phyloP scores from a whole-genome alignment of 2,888 invertebrate genomes.

The Dione juno region DNA sequence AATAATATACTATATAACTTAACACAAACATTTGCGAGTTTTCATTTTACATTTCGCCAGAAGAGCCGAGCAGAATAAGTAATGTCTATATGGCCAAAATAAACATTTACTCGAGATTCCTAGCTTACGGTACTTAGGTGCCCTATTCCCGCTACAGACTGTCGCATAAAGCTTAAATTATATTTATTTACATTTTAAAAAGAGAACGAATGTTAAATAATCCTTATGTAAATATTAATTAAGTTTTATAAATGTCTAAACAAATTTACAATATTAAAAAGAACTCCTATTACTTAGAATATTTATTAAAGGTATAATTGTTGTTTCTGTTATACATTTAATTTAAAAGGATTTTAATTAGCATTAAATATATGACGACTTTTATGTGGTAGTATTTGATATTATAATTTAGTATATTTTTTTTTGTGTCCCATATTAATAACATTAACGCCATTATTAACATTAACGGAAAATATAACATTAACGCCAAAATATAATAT shows the following conservation, averaged over 20 bases:
- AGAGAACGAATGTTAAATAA: slow-evolving; percentile 9
- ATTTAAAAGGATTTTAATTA: neutral
- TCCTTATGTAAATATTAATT: neutral
- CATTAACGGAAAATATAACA: too few species aligned
- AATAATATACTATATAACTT: neutral
- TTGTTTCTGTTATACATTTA: neutral
- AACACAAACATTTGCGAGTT: neutral
- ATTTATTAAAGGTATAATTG: neutral
- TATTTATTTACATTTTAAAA: slow-evolving; percentile 6
- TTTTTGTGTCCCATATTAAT: too few species aligned
- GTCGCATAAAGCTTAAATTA: neutral
- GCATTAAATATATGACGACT: neutral
- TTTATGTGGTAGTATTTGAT: neutral
- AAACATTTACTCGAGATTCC: slow-evolving; percentile 26
- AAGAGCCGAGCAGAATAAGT: neutral
- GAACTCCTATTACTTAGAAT: neutral
- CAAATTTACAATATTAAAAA: slow-evolving; percentile 1
- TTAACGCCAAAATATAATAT: too few species aligned
- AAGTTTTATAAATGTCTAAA: neutral
- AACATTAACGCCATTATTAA: too few species aligned
- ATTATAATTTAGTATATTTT: neutral
- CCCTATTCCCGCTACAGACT: slow-evolving; percentile 7
- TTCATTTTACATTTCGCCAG: slow-evolving; percentile 1
- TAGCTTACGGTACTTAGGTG: slow-evolving; percentile 21
- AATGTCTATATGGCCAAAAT: slow-evolving; percentile 19